A percentile compares a stretch with the other conserved stretches of the same genome.
Evolutionary conservation across 2,113 vertebrate species (phyloP).

Genomic region (Passerina amoena): DNA sequence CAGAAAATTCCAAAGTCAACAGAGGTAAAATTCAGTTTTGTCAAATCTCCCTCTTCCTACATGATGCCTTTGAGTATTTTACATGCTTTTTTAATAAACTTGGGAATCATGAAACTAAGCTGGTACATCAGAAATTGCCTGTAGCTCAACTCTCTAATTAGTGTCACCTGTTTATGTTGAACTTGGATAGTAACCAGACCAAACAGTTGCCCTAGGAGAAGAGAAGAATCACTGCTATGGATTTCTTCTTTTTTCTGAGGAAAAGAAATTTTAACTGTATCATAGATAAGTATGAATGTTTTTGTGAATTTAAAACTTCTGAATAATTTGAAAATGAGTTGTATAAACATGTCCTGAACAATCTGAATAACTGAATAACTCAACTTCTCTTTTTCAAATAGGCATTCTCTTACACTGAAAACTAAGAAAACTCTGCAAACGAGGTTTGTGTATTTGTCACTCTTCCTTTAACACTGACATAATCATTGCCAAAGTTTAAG

Average conservation of each 20-base stretch:
- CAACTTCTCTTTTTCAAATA: background rate
- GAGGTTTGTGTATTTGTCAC: background rate
- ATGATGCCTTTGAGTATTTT: background rate
- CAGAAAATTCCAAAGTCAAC: background rate
- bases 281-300: background rate
- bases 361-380: background rate
- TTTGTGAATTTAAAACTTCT: background rate
- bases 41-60: background rate
- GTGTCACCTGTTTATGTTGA: background rate
- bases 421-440: background rate
- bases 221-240: background rate
- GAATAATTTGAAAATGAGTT: background rate
- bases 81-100: background rate
- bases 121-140: background rate
- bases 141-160: background rate
- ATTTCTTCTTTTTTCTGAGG: background rate
- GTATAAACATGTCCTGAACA: background rate
- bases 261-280: background rate
- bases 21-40: background rate
- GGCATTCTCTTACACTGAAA: background rate
- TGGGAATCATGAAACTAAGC: background rate
- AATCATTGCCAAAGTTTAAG: background rate
- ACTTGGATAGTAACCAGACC: background rate
- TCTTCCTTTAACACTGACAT: background rate
- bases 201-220: background rate